Conservation (phyloP, 2,797 vertebrate genomes). For the Mastacembelus armatus region DNA sequence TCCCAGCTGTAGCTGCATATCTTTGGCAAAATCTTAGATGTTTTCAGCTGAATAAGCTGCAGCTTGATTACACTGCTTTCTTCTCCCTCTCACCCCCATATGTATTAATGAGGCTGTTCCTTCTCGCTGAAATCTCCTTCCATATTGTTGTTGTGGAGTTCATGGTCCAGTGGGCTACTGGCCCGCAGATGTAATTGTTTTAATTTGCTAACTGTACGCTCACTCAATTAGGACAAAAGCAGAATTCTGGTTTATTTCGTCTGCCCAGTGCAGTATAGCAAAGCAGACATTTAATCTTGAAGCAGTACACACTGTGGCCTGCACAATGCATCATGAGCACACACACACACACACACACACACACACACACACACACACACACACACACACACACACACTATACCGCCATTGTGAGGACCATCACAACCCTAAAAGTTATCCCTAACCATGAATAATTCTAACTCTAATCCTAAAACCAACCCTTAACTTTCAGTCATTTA, state of each 20-base stretch:
- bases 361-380: neutral
- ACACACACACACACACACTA: neutral
- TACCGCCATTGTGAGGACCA: neutral
- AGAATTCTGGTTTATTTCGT: conserved; percentile 46
- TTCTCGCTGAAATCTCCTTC: conserved; percentile 58
- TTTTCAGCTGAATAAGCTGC: conserved; percentile 78
- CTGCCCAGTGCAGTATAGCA: conserved; percentile 23
- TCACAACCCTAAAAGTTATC: no score
- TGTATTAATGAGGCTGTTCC: conserved; percentile 70
- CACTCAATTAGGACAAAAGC: conserved; percentile 71
- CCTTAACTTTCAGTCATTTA: no score
- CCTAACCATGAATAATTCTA: neutral
- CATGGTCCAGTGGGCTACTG: conserved; percentile 63
- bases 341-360: neutral
- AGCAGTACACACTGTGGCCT: conserved; percentile 5
- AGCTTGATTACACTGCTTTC: conserved; percentile 59
- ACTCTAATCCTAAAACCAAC: neutral
- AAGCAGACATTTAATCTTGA: conserved; percentile 39
- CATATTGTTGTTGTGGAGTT: conserved; percentile 70
- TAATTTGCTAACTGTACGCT: conserved; percentile 78
- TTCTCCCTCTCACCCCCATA: neutral
- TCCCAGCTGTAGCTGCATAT: conserved; percentile 69
- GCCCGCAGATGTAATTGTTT: conserved; percentile 80
- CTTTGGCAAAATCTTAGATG: conserved; percentile 66
- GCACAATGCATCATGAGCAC: neutral